These are phyloP conservation scores for Apogon talboti DNA, from an alignment of 2,797 vertebrate genomes.

Conservation along the genomic window DNA sequence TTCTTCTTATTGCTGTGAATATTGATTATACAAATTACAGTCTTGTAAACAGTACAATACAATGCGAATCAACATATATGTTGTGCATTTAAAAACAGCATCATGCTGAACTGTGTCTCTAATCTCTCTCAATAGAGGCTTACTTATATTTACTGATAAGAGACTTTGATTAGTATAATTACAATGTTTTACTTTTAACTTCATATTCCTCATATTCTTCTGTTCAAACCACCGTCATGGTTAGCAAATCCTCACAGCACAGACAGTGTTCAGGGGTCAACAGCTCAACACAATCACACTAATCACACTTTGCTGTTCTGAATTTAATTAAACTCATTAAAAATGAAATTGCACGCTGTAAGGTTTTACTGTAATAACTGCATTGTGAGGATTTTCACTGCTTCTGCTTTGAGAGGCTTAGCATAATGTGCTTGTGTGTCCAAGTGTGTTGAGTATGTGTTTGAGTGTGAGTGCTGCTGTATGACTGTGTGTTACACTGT, in stretches of 20 bases:
- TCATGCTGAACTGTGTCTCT: not conserved
- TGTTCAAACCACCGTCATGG: conserved; percentile 2
- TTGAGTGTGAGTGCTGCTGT: not conserved
- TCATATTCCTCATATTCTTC: conserved; percentile 8
- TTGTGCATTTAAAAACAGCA: no score
- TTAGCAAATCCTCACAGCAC: conserved; percentile 21
- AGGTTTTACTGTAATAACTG: conserved; percentile 19
- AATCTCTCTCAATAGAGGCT: not conserved
- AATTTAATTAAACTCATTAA: conserved; percentile 35
- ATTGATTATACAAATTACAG: no score
- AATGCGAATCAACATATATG: no score
- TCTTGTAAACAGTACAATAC: no score
- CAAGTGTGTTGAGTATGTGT: not conserved
- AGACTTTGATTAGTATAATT: not conserved
- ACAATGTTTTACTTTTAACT: conserved; percentile 15
- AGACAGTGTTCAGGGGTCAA: conserved; percentile 7
- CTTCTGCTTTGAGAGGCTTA: not conserved
- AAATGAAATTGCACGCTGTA: conserved; percentile 12
- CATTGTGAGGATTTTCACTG: conserved; percentile 11
- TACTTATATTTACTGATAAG: conserved; percentile 3
- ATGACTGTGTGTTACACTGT: not conserved
- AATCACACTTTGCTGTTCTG: conserved; percentile 22
- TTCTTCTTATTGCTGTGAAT: no score
- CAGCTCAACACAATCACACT: not conserved
- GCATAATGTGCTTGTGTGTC: conserved; percentile 7